Evolutionary conservation across 1,140 invertebrate genomes (phyloP).

Genomic region (Nephotettix cincticeps): DNA sequence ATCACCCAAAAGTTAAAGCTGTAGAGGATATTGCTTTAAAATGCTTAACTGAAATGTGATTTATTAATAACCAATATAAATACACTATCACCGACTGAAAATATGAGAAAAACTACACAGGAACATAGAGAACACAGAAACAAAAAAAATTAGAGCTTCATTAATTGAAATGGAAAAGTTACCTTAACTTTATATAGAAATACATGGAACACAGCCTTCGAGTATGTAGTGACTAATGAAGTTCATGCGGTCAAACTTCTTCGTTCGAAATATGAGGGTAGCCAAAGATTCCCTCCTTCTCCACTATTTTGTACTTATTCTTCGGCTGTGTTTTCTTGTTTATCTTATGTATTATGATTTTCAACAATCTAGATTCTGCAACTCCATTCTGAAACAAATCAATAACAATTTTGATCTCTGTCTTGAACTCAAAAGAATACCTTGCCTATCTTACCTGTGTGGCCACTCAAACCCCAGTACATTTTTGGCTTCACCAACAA

Average conservation of each 20-base stretch:
- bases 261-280: not conserved
- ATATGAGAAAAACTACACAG: too few relatives aligned
- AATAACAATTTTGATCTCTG: too few relatives aligned
- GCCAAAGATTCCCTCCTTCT: slow-evolving; percentile 25
- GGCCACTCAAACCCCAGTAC: too few relatives aligned
- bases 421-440: too few relatives aligned
- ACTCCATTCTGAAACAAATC: slow-evolving; percentile 43
- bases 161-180: too few relatives aligned
- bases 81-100: too few relatives aligned
- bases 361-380: slow-evolving; percentile 43
- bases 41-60: too few relatives aligned
- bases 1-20: too few relatives aligned
- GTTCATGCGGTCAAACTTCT: not conserved
- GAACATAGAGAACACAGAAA: too few relatives aligned
- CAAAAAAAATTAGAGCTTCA: too few relatives aligned
- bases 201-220: slow-evolving; percentile 4
- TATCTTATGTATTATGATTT: slow-evolving; percentile 42
- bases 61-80: too few relatives aligned
- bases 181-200: not conserved
- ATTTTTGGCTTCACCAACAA: not conserved
- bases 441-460: not conserved
- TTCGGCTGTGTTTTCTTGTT: slow-evolving; percentile 43
- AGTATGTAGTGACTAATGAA: not conserved
- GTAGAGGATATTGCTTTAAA: too few relatives aligned
- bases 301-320: slow-evolving; percentile 46